A percentile compares a stretch with the other conserved stretches of the same genome.
Conservation (phyloP, 2,888 invertebrate species). For the Bursaphelenchus okinawaensis region DNA sequence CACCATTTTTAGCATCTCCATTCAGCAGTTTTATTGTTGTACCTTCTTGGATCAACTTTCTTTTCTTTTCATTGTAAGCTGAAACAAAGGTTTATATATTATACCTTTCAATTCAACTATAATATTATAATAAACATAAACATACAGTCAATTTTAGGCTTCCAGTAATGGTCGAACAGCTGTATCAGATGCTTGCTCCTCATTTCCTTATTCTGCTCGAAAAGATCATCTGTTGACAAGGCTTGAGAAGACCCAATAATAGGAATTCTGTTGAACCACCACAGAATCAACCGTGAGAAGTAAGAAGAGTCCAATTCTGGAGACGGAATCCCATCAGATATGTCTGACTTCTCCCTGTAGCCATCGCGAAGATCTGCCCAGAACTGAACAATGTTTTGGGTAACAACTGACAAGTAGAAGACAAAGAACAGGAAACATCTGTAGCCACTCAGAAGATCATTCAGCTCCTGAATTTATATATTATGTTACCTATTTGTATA, state of each 20-base stretch:
- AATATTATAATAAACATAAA: neutral
- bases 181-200: conserved; percentile 31
- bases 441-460: neutral
- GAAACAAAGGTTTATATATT: conserved; percentile 5
- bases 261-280: conserved; percentile 50
- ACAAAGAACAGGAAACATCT: conserved; percentile 30
- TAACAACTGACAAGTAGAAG: conserved; percentile 33
- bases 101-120: neutral
- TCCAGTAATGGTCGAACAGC: conserved; percentile 45
- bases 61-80: conserved; percentile 23
- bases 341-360: conserved; percentile 23
- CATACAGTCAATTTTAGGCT: conserved; percentile 32
- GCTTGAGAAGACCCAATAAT: conserved; percentile 39
- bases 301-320: conserved; percentile 44
- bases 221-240: conserved; percentile 44
- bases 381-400: conserved; percentile 35
- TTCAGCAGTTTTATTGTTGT: conserved; percentile 16
- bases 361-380: conserved; percentile 41
- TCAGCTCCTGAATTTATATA: neutral
- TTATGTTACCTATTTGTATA: neutral
- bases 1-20: conserved; percentile 7
- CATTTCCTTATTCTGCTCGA: conserved; percentile 42
- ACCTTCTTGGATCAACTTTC: conserved; percentile 20
- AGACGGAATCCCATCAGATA: conserved; percentile 22
- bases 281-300: conserved; percentile 41